Percentiles rank a stretch among this genome's conserved stretches.
These are phyloP conservation scores for Lepidocyrtinus sp. DNA, from an alignment of 2,888 invertebrate species.

Conservation along the genomic window DNA sequence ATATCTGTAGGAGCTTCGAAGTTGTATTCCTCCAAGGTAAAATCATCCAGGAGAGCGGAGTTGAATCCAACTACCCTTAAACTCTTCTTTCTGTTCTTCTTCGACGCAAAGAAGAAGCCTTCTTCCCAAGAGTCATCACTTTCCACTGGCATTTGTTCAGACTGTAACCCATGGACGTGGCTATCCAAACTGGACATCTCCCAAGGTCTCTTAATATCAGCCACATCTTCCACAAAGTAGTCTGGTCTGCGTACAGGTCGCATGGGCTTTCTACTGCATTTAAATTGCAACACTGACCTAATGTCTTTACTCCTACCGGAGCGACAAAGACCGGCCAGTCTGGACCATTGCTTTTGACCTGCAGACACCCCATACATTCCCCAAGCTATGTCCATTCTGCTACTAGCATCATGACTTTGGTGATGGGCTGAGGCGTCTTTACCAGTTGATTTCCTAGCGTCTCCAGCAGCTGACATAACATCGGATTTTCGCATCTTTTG, in stretches of 20 bases:
- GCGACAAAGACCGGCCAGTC: conserved; percentile 58
- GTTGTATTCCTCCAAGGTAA: too few relatives aligned
- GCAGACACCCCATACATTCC: conserved; percentile 58
- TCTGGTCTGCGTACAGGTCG: conserved; percentile 44
- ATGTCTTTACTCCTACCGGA: conserved; percentile 31
- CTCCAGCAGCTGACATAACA: too few relatives aligned
- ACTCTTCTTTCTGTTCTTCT: not conserved
- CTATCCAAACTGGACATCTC: not conserved
- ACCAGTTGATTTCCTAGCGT: not conserved
- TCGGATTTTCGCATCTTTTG: not conserved
- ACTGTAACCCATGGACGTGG: not conserved
- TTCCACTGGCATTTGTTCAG: conserved; percentile 2
- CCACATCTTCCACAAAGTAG: conserved; percentile 28
- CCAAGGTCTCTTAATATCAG: conserved; percentile 30
- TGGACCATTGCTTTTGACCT: conserved; percentile 63
- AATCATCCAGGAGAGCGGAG: not conserved
- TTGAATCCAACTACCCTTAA: conserved; percentile 37
- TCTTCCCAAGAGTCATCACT: conserved; percentile 41
- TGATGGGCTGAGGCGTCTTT: not conserved
- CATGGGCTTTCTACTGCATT: conserved; percentile 51
- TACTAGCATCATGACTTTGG: conserved; percentile 25
- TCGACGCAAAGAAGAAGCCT: conserved; percentile 37
- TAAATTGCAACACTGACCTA: conserved; percentile 50
- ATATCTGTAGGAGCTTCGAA: too few relatives aligned
- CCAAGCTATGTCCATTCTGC: conserved; percentile 46